Base-by-base conservation (phyloP, 2,113 vertebrate genomes). In the Lophochroa leadbeateri region DNA sequence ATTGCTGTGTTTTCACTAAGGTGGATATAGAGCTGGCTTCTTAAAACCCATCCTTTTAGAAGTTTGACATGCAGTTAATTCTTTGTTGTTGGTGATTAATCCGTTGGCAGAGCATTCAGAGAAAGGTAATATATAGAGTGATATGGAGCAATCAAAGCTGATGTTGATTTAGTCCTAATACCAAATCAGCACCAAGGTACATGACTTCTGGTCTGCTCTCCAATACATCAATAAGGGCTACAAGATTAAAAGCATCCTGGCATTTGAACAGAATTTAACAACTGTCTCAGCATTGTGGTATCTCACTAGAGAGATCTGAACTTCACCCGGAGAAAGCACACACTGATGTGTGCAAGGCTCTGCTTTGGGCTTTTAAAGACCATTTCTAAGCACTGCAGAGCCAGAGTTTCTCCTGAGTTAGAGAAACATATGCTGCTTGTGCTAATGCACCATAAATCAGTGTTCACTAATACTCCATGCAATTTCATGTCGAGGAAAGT, bases 1-100 rank as follows among this genome's bases (percentile, higher is more conserved):
- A 28, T 39, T 69, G 41, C 75, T 94, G 96, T 92, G 89, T 96
- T 96, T 95, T 94, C 89, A 95, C 39, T 93, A 85, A 76, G 67
- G 23, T 0, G 2, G 52, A 88, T 82, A 68, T 83, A 87, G 88
- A 76, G 55, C 35, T 41, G 64, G 55, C 21, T 93, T 93, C 44
- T 87, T 81, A 58, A 90, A 95, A 14, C 33, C 17, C 13, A 39
- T 96, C 60, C 84, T 95, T 96, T 93, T 71, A 52, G 27, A 65
- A 37, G 28, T 91, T 46, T 86, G 83, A 75, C 61, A 64, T 5
- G 6, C 65, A 61, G 74, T 70, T 90, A 89, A 87, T 88, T 88
- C 88, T 94, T 77, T 89, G 58, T 78, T 92, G 68, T 17, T 23
- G 3, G 43, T 84, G 65, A 85, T 87, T 93, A 92, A 92, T 84